Base-by-base conservation (phyloP, 23 tunicate genomes). In the Clavelina lepadiformis region DNA sequence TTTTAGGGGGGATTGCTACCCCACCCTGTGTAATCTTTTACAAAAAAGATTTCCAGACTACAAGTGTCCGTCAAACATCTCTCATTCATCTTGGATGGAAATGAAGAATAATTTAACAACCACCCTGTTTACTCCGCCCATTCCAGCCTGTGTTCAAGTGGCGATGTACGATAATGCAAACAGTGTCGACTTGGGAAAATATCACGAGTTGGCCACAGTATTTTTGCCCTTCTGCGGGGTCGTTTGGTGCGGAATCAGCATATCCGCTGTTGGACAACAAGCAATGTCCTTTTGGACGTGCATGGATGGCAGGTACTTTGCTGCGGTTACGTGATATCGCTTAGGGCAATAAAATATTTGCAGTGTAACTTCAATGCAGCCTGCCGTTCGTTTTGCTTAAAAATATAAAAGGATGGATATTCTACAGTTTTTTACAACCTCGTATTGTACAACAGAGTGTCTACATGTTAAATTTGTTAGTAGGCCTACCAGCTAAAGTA, bases 171-270 rank as follows among this genome's bases (percentile, higher is more conserved):
- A 61, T 61, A 32, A 61, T 5, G 46, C 45, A 2, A 24, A 61
- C 19, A 11, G 49, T 15, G n/a, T n/a, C n/a, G 30, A 56, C 34
- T 61, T 61, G 3, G 67, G 67, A 3, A 22, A 33, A 19, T 61
- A 31, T 11, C 44, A 24, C 2, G 67, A 61, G 46, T 28, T 61
- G 3, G 67, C 35, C 19, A 61, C 45, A 3, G 30, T 22, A 4
- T 27, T 61, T 44, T 35, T 61, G 44, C 67, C 67, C 24, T 61
- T 61, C 35, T 61, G 67, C 35, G 45, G 26, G 2, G 22, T 61
- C 23, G 46, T 22, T 35, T 61, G 67, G 67, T 61, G 67, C 46
- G 67, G 67, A 1, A 11, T 31, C 8, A 46, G 26, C 30, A 26
- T 28, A 2, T 5, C 22, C 3, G 35, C 3, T 31, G 67, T 4